phyloP scores from a whole-genome alignment of 2,888 invertebrate species.

The Microctonus brassicae region DNA sequence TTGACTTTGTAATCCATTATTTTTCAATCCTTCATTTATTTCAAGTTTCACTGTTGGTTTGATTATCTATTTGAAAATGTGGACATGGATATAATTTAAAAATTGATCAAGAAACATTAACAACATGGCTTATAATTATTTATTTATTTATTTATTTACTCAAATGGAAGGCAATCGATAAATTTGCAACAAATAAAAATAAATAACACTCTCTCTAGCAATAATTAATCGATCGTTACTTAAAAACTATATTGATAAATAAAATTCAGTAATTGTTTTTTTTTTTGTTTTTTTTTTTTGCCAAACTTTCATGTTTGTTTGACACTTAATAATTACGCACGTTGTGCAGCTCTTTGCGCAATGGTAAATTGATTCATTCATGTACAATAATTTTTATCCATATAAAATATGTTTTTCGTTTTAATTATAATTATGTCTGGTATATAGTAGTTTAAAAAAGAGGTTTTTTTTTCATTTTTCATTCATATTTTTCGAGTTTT shows the following conservation, averaged over 20 bases:
- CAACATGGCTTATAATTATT: constrained; percentile 52
- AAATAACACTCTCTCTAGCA: constrained; percentile 70
- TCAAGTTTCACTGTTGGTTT: not conserved
- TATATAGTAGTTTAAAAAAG: constrained; percentile 7
- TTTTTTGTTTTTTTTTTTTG: not conserved
- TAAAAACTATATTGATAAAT: constrained; percentile 54
- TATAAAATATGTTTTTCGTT: constrained; percentile 20
- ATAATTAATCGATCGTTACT: constrained; percentile 56
- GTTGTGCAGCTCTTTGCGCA: constrained; percentile 12
- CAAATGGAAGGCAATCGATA: constrained; percentile 70
- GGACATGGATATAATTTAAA: not conserved
- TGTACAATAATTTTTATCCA: constrained; percentile 12
- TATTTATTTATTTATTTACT: constrained; percentile 68
- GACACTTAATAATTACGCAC: not conserved
- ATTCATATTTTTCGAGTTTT: constrained; percentile 37
- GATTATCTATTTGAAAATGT: too few relatives aligned
- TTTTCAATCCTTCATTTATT: not conserved
- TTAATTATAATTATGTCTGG: constrained; percentile 26
- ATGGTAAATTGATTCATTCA: constrained; percentile 13
- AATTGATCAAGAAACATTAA: not conserved
- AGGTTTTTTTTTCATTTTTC: not conserved
- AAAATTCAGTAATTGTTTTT: constrained; percentile 54
- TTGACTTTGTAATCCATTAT: not conserved
- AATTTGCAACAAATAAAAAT: constrained; percentile 70
- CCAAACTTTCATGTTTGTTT: not conserved